Percentiles rank a stretch among this genome's conserved stretches.
Conservation (phyloP, 2,888 invertebrate genomes). For the Notocelia uddmanniana region DNA sequence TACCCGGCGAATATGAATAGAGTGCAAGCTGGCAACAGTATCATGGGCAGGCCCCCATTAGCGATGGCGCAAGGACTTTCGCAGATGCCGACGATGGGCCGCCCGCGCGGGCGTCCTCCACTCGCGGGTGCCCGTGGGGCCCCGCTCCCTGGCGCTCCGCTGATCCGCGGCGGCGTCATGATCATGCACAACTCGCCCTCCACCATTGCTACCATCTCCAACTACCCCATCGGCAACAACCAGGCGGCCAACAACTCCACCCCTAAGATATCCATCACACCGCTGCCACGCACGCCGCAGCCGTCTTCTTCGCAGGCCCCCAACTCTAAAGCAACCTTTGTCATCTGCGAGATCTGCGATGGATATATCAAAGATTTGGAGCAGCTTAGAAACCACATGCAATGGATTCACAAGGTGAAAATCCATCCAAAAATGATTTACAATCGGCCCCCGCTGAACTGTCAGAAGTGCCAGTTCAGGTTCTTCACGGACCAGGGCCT, state of each 20-base stretch:
- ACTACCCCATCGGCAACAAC: slow-evolving; percentile 75
- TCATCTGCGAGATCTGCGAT: slow-evolving; percentile 98
- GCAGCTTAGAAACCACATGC: slow-evolving; percentile 98
- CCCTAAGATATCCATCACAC: slow-evolving; percentile 97
- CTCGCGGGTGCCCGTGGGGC: slow-evolving; percentile 65
- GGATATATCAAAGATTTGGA: slow-evolving; percentile 98
- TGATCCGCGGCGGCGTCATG: slow-evolving; percentile 87
- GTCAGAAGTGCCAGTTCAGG: slow-evolving; percentile 97
- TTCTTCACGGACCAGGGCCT: slow-evolving; percentile 99
- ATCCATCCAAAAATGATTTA: slow-evolving; percentile 99
- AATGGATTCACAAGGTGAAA: slow-evolving; percentile 99
- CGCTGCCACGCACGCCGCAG: slow-evolving; percentile 90
- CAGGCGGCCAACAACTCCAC: slow-evolving; percentile 83
- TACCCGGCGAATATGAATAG: slow-evolving; percentile 82
- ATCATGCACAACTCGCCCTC: slow-evolving; percentile 88
- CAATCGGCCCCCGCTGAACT: slow-evolving; percentile 96
- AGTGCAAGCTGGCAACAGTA: slow-evolving; percentile 80
- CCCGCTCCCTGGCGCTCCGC: slow-evolving; percentile 78
- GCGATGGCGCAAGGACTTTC: slow-evolving; percentile 66
- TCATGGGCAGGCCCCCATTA: slow-evolving; percentile 71
- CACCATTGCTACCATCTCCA: slow-evolving; percentile 73
- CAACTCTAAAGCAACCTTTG: slow-evolving; percentile 92
- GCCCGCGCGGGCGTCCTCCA: slow-evolving; percentile 82
- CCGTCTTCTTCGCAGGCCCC: slow-evolving; percentile 73
- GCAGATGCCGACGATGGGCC: slow-evolving; percentile 69